A percentile compares a stretch with the other conserved stretches of the same genome.
These are phyloP conservation scores for Lochmaea capreae DNA, from an alignment of 2,888 invertebrate species.

Conservation along the genomic window DNA sequence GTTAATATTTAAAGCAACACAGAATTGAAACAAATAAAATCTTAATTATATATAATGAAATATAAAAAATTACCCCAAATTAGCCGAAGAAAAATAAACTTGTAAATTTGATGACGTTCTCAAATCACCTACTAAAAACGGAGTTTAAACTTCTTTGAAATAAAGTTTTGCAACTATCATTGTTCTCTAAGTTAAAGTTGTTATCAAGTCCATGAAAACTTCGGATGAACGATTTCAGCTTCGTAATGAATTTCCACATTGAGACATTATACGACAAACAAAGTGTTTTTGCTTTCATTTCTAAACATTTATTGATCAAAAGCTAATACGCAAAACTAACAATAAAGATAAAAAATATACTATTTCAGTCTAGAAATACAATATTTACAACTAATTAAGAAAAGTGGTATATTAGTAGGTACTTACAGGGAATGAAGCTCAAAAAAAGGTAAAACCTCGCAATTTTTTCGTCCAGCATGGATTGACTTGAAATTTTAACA, in stretches of 20 bases:
- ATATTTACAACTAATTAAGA: too few species aligned
- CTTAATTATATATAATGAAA: too few species aligned
- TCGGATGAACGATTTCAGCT: slow-evolving; percentile 40
- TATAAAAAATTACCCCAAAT: too few species aligned
- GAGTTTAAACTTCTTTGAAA: slow-evolving; percentile 37
- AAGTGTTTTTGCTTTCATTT: slow-evolving; percentile 29
- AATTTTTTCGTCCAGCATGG: too few species aligned
- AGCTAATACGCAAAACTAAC: not conserved
- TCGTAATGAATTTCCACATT: slow-evolving; percentile 39
- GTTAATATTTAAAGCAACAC: too few species aligned
- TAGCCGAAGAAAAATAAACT: not conserved
- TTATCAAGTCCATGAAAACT: slow-evolving; percentile 40
- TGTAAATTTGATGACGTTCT: slow-evolving; percentile 16
- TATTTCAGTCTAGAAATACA: too few species aligned
- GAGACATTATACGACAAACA: slow-evolving; percentile 34
- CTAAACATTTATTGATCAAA: not conserved
- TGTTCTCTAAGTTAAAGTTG: slow-evolving; percentile 39
- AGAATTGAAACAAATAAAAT: too few species aligned
- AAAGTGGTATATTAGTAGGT: too few species aligned
- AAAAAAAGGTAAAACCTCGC: too few species aligned
- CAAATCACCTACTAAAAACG: slow-evolving; percentile 13
- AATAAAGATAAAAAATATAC: not conserved
- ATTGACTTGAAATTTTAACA: too few species aligned
- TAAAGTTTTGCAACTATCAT: slow-evolving; percentile 40
- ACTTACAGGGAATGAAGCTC: too few species aligned